Evolutionary conservation across 2,888 invertebrate species (phyloP), one percentile per base, ranked within the genome.

Genomic region (Anoncus sp.): DNA sequence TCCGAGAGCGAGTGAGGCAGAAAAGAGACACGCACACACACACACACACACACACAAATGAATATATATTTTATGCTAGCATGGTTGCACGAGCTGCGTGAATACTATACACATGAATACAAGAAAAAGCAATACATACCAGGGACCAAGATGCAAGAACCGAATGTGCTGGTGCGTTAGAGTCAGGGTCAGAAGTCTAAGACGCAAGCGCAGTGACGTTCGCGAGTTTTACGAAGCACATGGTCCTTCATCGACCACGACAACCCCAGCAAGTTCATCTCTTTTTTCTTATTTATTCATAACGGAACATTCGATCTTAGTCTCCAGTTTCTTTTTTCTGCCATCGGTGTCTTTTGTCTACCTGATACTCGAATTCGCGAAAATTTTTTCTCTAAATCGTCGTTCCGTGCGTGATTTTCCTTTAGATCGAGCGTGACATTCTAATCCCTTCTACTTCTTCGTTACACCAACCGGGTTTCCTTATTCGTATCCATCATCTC

Each of bases 201-300:
- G 86, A 88, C 89, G 90, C 90, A 89, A 74, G 89, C 90, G 90
- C 90, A 90, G 89, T 89, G 86, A 87, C 81, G 86, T 83, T 87
- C 83, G 85, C 86, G 87, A 88, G 85, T 70, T 83, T 85, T 85
- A 84, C 82, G 85, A 84, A 90, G 90, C 90, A 90, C 90, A 90
- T 90, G 90, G 90, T 89, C 83, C 77, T 79, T 82, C 70, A 75
- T 82, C 74, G 43, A n/a, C 74, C 38, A 49, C 35, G 62, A 38
- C 60, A 57, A 73, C 67, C 47, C 69, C 70, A 47, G 49, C 31
- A 59, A 43, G 57, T 65, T 60, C 47, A 59, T 65, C 66, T 75
- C 63, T 40, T 59, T n/a, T n/a, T n/a, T n/a, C n/a, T 75, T 31
- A 45, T 53, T 18, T 40, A 51, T 51, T 14, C 9, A 22, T 45